Evolutionary conservation across 1,140 invertebrate genomes (phyloP), one percentile per base, ranked within the genome.

Genomic region (Drosophila pallidifrons): DNA sequence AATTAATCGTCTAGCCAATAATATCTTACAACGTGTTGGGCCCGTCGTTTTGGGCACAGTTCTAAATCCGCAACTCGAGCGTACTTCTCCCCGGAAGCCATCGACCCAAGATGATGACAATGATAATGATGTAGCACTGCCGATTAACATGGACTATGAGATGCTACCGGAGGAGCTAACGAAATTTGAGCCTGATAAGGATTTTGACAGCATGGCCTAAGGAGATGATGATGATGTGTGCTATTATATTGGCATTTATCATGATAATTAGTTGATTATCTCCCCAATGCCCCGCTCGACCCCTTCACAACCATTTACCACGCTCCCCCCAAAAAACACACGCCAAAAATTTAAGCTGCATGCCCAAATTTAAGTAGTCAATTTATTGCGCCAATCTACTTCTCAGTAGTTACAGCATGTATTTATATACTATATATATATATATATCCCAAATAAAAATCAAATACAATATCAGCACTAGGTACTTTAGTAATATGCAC

Each of bases 1-100:
- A 85, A 91, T 92, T 74, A 87, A 92, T 92, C 91, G 91, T 63
- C 65, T 91, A 79, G 86, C 87, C 68, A 91, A 92, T 89, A 88
- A 85, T 79, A 60, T 92, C 15, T 64, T 92, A 75, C 75, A 86
- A 91, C 76, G 82, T 54, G 69, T 92, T n/a, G 91, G 91, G 38
- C 91, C 91, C 25, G 70, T 81, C 45, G 60, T 92, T 25, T 60
- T 92, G 74, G 91, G 91, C 38, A 92, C 91, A 3, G 64, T 80
- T 11, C 77, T 92, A 0, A 92, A 92, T 77, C 91, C 91, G 59
- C 58, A 35, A 16, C 69, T 79, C n/a, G 75, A 80, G 16, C 63
- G 55, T 47, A 52, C 64, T 11, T 52, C 52, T 32, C 16, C 52
- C 43, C 7, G 64, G 10, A 30, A 67, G 35, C 35, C 35, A 10